Evolutionary conservation across 2,888 invertebrate genomes (phyloP), one percentile per base, ranked within the genome.

Genomic region (Ornithoptera priamus): DNA sequence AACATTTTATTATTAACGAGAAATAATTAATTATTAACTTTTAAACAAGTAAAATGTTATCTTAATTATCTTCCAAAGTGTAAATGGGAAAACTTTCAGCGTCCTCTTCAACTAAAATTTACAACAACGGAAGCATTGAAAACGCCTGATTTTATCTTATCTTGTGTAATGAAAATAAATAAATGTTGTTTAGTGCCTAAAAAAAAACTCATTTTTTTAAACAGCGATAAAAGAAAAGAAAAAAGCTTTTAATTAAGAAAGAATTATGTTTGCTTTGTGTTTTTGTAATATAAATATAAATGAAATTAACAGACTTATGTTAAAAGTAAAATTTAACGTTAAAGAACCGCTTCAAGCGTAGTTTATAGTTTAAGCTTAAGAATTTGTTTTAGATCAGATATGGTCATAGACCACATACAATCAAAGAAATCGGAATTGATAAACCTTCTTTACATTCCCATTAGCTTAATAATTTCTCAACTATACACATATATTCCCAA

Each of bases 61-160:
- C 69, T 69, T 69, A 69, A 69, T 69, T 69, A 65, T 57, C 46
- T 62, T 65, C 57, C 61, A 61, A 65, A 69, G 69, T 56, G 69
- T 62, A 69, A 69, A 69, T 69, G 65, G 53, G 65, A 69, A 69
- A 69, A 69, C 65, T 69, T 69, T 61, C 57, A 62, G 20, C 57
- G 6, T 46, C 42, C 8, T 24, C 20, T 61, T 69, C 56, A 18
- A 56, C 18, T 30, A 20, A 69, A 30, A 69, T 69, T 69, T 57
- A 65, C 64, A 58, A 58, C 22, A 58, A 24, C 57, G 24, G 20
- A 12, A 58, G 57, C 57, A 22, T 58, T 58, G 20, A 22, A 12
- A 24, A 58, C 22, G 57, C 22, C 22, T 58, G 22, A 18, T 58
- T 22, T 57, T 57, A 57, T 57, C 12, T 58, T 58, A 58, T 58